phyloP scores from a whole-genome alignment of 2,797 vertebrate species.

The Hozukius guyotensis region DNA sequence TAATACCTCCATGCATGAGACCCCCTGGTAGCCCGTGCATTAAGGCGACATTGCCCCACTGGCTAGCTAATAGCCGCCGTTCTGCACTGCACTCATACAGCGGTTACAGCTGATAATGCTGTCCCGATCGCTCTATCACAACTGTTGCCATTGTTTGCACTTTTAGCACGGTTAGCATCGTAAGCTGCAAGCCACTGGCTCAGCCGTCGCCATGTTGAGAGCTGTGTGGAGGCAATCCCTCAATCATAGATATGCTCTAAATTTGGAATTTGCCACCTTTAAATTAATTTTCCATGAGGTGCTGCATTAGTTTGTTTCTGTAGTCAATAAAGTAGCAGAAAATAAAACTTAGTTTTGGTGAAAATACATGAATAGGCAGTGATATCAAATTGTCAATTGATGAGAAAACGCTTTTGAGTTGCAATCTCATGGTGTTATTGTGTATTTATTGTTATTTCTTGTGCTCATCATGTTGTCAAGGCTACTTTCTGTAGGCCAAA shows the following conservation, averaged over 20 bases:
- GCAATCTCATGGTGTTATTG: neutral
- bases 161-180: too few species aligned
- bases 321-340: neutral
- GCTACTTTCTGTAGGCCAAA: neutral
- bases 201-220: neutral
- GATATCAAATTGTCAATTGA: neutral
- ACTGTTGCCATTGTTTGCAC: too few species aligned
- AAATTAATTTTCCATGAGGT: neutral
- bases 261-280: neutral
- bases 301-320: neutral
- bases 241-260: too few species aligned
- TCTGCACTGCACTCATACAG: too few species aligned
- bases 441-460: neutral
- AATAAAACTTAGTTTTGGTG: neutral
- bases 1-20: too few species aligned
- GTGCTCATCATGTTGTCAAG: neutral
- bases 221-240: too few species aligned
- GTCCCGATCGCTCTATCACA: too few species aligned
- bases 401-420: neutral
- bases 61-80: too few species aligned
- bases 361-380: neutral
- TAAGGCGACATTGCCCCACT: too few species aligned
- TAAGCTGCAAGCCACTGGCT: too few species aligned
- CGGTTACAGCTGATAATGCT: too few species aligned
- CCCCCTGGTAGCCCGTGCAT: too few species aligned